Conservation (phyloP, 2,113 vertebrate genomes). For the Silurus meridionalis region DNA sequence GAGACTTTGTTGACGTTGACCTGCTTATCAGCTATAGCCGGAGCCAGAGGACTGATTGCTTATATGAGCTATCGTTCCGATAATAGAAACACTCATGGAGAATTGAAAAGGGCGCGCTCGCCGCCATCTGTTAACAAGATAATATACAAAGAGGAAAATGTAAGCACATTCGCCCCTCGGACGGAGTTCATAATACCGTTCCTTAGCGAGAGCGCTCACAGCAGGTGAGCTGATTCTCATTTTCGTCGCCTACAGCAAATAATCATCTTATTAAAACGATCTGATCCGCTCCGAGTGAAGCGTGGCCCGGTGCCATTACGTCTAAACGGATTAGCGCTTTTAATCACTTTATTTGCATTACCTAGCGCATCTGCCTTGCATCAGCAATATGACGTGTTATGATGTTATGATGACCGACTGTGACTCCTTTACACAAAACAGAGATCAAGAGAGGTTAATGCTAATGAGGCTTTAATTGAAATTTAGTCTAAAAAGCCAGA, state of each 20-base stretch:
- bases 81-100: slow-evolving; percentile 33
- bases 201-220: slow-evolving; percentile 48
- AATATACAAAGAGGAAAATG: neutral
- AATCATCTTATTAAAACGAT: slow-evolving; percentile 71
- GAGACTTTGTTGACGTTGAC: slow-evolving; percentile 26
- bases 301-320: slow-evolving; percentile 45
- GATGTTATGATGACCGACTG: slow-evolving; percentile 20
- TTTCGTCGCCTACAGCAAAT: slow-evolving; percentile 64
- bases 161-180: slow-evolving; percentile 35
- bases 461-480: slow-evolving; percentile 41
- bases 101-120: neutral
- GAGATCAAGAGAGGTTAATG: slow-evolving; percentile 35
- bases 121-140: slow-evolving; percentile 16
- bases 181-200: slow-evolving; percentile 56
- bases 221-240: slow-evolving; percentile 67
- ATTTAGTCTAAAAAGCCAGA: slow-evolving; percentile 24
- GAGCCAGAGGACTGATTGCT: slow-evolving; percentile 15
- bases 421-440: slow-evolving; percentile 5
- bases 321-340: slow-evolving; percentile 63
- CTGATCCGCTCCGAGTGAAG: slow-evolving; percentile 56
- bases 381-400: slow-evolving; percentile 43
- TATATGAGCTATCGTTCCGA: slow-evolving; percentile 42
- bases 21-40: slow-evolving; percentile 1
- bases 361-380: slow-evolving; percentile 56
- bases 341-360: slow-evolving; percentile 71